These are phyloP conservation scores for Dryocosmus kuriphilus DNA, from an alignment of 2,888 invertebrate genomes.

Conservation along the genomic window DNA sequence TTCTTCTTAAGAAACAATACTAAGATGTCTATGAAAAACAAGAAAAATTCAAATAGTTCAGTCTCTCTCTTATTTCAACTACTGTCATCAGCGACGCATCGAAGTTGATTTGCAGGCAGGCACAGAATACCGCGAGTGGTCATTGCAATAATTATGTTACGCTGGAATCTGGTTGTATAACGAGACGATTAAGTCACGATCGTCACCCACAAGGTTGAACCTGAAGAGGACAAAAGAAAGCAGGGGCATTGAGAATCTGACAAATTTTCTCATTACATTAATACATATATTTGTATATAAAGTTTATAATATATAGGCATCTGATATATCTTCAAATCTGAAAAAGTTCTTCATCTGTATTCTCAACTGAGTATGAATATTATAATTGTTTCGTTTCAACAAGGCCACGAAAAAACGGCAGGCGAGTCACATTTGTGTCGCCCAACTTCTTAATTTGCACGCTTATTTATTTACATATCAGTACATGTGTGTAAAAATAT, in stretches of 20 bases:
- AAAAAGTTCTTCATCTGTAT: not conserved
- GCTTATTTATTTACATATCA: conserved; percentile 34
- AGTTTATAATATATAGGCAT: too few species aligned
- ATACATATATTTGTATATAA: not conserved
- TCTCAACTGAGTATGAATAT: not conserved
- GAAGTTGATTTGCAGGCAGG: conserved; percentile 34
- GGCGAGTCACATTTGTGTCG: conserved; percentile 28
- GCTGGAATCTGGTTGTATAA: conserved; percentile 54
- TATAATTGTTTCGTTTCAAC: not conserved
- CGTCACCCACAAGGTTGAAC: conserved; percentile 49
- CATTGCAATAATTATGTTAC: conserved; percentile 53
- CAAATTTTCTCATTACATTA: not conserved
- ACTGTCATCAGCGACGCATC: conserved; percentile 24
- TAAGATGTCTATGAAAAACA: not conserved
- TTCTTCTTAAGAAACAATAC: too few species aligned
- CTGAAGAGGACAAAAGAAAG: conserved; percentile 49
- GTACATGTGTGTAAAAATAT: conserved; percentile 30
- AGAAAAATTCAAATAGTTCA: conserved; percentile 2
- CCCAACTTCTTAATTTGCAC: conserved; percentile 20
- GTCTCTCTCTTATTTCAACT: not conserved
- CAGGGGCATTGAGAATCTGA: conserved; percentile 26
- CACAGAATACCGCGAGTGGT: conserved; percentile 32
- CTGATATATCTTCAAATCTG: not conserved
- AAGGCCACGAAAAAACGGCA: conserved; percentile 14
- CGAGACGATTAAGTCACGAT: conserved; percentile 54